phyloP scores from a whole-genome alignment of 2,888 invertebrate species.

The Tolmerus cingulatus region DNA sequence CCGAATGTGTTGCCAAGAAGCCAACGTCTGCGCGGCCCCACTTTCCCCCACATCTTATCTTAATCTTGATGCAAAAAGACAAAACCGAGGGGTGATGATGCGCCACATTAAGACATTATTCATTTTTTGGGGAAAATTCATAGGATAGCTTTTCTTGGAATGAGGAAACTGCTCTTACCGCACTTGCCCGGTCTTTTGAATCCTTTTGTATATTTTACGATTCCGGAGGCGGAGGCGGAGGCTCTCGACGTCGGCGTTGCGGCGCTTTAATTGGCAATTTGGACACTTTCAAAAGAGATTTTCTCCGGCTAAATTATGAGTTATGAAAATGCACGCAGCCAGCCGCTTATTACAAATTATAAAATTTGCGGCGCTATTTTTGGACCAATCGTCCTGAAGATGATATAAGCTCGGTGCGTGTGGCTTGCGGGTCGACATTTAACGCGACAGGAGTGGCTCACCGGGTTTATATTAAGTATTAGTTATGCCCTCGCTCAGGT shows the following conservation, averaged over 20 bases:
- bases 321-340: slow-evolving; percentile 7
- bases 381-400: neutral
- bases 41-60: neutral
- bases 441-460: neutral
- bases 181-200: neutral
- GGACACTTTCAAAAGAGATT: neutral
- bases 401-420: neutral
- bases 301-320: neutral
- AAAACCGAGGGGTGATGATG: neutral
- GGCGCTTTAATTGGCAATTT: neutral
- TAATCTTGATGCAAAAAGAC: neutral
- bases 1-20: neutral
- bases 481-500: neutral
- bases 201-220: neutral
- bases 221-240: neutral
- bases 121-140: neutral
- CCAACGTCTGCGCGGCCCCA: neutral
- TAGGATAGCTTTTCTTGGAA: neutral
- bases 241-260: neutral
- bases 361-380: neutral
- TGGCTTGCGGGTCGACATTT: neutral
- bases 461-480: neutral
- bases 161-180: neutral
- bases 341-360: slow-evolving; percentile 16
- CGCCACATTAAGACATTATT: neutral